A percentile compares a stretch with the other conserved stretches of the same genome.
Conservation (phyloP, 2,888 invertebrate species). For the Trachelus troglodyta region DNA sequence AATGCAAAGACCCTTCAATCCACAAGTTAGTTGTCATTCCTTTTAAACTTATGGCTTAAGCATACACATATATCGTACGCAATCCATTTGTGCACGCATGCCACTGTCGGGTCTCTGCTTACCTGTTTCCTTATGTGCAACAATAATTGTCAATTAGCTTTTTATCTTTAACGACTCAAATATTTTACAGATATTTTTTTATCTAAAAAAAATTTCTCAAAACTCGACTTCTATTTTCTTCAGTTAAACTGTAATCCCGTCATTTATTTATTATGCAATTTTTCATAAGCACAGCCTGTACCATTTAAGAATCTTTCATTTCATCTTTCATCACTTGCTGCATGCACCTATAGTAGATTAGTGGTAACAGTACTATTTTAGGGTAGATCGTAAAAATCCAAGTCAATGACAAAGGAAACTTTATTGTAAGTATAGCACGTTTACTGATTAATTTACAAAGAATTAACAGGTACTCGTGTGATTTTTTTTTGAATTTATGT, state of each 20-base stretch:
- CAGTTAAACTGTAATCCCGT: not conserved
- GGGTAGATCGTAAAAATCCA: not conserved
- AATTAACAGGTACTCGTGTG: not conserved
- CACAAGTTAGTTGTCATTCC: slow-evolving; percentile 70
- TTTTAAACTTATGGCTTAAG: not conserved
- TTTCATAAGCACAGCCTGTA: not conserved
- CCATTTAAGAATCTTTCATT: not conserved
- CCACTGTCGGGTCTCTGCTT: too few species aligned
- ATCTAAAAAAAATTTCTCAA: not conserved
- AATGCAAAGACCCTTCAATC: slow-evolving; percentile 81
- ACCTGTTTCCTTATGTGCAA: not conserved
- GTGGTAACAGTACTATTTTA: not conserved
- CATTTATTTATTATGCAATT: not conserved
- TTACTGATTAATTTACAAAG: not conserved
- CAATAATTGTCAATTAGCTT: not conserved
- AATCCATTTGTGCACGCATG: not conserved
- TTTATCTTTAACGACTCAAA: not conserved
- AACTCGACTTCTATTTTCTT: not conserved
- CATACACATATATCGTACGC: not conserved
- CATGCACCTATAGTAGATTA: not conserved
- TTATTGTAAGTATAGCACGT: not conserved
- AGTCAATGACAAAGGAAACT: not conserved
- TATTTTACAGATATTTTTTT: not conserved
- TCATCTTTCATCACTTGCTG: not conserved
- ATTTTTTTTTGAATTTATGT: not conserved